Conservation (phyloP, 2,113 vertebrate species). For the Canis aureus region DNA sequence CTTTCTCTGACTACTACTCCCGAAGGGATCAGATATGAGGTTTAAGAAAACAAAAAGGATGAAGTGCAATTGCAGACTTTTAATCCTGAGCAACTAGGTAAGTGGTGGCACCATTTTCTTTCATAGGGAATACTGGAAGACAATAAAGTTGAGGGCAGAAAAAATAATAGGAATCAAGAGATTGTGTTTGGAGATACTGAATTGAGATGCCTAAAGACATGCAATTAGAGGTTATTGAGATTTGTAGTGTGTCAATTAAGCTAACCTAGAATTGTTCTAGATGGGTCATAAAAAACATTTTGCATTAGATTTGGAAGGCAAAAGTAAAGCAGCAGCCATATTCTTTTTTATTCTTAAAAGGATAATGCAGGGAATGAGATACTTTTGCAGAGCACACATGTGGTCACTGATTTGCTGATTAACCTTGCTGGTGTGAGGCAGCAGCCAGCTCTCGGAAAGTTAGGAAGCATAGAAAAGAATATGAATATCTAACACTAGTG, state of each 20-base stretch:
- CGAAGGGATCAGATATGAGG: accelerated
- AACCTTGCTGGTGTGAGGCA: neutral
- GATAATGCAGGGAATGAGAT: neutral
- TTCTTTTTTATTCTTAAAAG: neutral
- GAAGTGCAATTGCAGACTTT: neutral
- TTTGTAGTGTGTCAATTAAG: neutral
- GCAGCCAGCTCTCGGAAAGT: neutral
- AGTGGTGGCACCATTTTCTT: neutral
- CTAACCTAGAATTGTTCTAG: neutral
- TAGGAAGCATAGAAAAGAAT: neutral
- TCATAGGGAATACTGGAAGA: neutral
- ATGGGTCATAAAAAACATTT: neutral
- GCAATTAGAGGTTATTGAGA: neutral
- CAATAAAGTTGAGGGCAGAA: neutral
- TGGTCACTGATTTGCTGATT: neutral
- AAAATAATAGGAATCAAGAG: neutral
- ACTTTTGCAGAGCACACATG: no score
- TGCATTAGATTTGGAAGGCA: neutral
- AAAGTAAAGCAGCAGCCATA: neutral
- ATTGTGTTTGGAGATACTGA: neutral
- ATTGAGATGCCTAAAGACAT: neutral
- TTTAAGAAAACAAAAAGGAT: neutral
- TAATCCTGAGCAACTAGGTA: neutral
- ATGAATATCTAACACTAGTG: neutral
- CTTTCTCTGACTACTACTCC: neutral